These are phyloP conservation scores for Gymnoscopelus microlampas DNA, from an alignment of 2,797 vertebrate species.

Conservation along the genomic window DNA sequence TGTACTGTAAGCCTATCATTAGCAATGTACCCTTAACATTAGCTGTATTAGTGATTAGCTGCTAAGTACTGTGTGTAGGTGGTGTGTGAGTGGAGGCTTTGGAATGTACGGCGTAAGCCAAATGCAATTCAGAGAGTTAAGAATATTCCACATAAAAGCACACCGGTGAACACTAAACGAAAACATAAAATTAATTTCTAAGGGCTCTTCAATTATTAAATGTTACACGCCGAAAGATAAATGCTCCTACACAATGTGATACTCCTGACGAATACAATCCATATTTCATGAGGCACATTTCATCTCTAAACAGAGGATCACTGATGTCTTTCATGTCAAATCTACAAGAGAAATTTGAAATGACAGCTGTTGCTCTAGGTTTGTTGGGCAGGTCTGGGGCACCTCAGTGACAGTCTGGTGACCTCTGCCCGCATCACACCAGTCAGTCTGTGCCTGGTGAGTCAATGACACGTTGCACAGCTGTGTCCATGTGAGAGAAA, in stretches of 20 bases:
- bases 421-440: slow-evolving; percentile 9
- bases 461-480: slow-evolving; percentile 26
- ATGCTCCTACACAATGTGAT: background rate
- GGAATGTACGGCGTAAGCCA: background rate
- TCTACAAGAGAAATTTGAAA: background rate
- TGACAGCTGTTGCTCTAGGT: slow-evolving; percentile 6
- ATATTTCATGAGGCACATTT: slow-evolving; percentile 5
- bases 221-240: background rate
- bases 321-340: slow-evolving; percentile 3
- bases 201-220: too few relatives aligned
- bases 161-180: background rate
- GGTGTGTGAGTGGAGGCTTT: slow-evolving; percentile 1
- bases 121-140: background rate
- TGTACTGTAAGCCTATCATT: slow-evolving; percentile 32
- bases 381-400: background rate
- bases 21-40: slow-evolving; percentile 13
- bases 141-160: background rate
- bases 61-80: slow-evolving; percentile 13
- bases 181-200: too few relatives aligned
- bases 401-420: slow-evolving; percentile 11
- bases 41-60: slow-evolving; percentile 26
- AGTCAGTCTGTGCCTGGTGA: slow-evolving; percentile 20
- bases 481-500: slow-evolving; percentile 10
- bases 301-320: background rate
- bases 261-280: background rate